Evolutionary conservation across 2,113 vertebrate genomes (phyloP).

Genomic region (Nothoprocta perdicaria): DNA sequence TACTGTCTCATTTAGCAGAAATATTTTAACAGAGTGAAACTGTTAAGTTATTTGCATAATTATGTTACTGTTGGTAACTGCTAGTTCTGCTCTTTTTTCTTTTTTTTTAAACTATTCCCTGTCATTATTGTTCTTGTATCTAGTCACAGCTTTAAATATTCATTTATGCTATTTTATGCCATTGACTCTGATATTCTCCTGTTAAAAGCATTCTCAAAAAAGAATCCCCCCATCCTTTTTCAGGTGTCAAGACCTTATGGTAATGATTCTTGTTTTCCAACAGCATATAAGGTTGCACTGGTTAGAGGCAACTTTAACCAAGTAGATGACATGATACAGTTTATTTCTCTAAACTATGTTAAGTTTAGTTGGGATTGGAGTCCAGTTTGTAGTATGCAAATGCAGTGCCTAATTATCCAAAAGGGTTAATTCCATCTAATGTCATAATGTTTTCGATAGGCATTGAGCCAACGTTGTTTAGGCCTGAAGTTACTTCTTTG

Average conservation of each 20-base stretch:
- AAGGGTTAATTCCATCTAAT: background rate
- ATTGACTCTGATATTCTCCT: background rate
- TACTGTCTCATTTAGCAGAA: background rate
- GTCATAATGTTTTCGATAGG: background rate
- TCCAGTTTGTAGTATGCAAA: background rate
- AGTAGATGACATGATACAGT: no score
- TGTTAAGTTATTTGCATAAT: background rate
- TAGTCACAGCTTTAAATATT: background rate
- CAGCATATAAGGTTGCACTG: background rate
- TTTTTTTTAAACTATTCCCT: background rate
- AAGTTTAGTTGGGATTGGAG: background rate
- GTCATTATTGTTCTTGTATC: background rate
- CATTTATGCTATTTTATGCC: background rate
- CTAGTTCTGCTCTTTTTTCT: background rate
- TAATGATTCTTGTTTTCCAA: background rate
- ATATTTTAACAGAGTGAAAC: background rate
- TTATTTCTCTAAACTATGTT: background rate
- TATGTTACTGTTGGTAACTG: background rate
- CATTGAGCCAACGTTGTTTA: background rate
- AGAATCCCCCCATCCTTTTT: background rate
- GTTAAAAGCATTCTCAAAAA: background rate
- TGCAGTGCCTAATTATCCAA: background rate
- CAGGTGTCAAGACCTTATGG: background rate
- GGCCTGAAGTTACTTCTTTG: background rate
- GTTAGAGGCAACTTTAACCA: background rate